Evolutionary conservation across 1,140 invertebrate species (phyloP).

Genomic region (Neocloeon triangulifer): DNA sequence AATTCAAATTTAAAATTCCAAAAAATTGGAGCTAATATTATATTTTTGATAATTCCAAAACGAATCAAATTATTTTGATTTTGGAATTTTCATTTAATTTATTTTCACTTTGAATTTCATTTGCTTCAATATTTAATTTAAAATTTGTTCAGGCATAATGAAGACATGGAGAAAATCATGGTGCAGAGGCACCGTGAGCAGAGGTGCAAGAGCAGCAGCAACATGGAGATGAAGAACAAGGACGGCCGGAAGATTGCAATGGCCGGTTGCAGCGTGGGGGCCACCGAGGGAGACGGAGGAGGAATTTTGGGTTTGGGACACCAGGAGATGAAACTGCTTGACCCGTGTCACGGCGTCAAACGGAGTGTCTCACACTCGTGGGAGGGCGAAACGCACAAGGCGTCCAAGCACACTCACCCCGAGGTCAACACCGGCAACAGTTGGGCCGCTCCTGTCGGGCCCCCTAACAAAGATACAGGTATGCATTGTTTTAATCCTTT

Average conservation of each 20-base stretch:
- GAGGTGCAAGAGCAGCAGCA: slow-evolving; percentile 22
- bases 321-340: no score
- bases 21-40: no score
- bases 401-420: slow-evolving; percentile 22
- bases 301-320: no score
- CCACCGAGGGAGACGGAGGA: slow-evolving; percentile 5
- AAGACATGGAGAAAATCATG: slow-evolving; percentile 55
- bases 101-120: no score
- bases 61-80: no score
- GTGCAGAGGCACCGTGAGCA: slow-evolving; percentile 39
- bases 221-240: slow-evolving; percentile 20
- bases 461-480: no score
- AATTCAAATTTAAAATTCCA: no score
- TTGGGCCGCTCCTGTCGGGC: no score
- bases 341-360: slow-evolving; percentile 23
- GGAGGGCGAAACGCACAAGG: slow-evolving; percentile 27
- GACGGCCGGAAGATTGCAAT: slow-evolving; percentile 14
- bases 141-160: slow-evolving; percentile 55
- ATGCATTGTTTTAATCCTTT: no score
- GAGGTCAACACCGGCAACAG: slow-evolving; percentile 4
- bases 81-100: no score
- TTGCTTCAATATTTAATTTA: no score
- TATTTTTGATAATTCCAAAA: no score
- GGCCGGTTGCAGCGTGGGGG: slow-evolving; percentile 15
- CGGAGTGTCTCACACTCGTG: slow-evolving; percentile 26